A percentile compares a stretch with the other conserved stretches of the same genome.
Conservation (phyloP, 1,140 invertebrate genomes). For the Lucilia cuprina region DNA sequence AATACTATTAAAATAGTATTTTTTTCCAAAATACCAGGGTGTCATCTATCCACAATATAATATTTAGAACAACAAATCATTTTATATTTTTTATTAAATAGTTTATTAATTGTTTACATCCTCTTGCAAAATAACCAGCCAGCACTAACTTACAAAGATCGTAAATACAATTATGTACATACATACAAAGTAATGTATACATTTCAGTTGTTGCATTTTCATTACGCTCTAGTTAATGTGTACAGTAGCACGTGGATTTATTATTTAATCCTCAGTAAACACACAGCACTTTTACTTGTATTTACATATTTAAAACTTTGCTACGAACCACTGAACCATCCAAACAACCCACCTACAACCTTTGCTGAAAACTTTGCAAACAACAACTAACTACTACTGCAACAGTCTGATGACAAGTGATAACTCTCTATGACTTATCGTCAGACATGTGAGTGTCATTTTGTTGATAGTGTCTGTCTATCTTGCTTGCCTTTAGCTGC, state of each 20-base stretch:
- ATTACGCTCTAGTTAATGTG: background rate
- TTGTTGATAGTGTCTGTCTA: background rate
- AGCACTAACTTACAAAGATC: background rate
- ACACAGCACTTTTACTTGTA: background rate
- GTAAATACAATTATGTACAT: background rate
- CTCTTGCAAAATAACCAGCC: background rate
- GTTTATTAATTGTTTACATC: background rate
- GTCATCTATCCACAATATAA: too few species aligned
- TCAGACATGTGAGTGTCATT: conserved; percentile 20
- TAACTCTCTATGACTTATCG: conserved; percentile 20
- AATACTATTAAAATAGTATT: background rate
- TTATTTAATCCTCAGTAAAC: conserved; percentile 24
- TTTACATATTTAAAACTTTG: background rate
- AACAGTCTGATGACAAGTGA: background rate
- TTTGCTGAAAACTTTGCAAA: background rate
- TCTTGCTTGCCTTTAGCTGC: background rate
- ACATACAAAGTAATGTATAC: background rate
- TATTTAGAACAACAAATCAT: background rate
- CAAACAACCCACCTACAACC: background rate
- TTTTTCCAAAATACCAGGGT: too few species aligned
- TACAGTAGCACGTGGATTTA: conserved; percentile 33
- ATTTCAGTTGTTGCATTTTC: background rate
- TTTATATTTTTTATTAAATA: background rate
- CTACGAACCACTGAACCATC: background rate
- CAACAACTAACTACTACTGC: background rate